A percentile compares a stretch with the other conserved stretches of the same genome.
phyloP scores from a whole-genome alignment of 2,113 vertebrate genomes.

The Probosciger aterrimus region DNA sequence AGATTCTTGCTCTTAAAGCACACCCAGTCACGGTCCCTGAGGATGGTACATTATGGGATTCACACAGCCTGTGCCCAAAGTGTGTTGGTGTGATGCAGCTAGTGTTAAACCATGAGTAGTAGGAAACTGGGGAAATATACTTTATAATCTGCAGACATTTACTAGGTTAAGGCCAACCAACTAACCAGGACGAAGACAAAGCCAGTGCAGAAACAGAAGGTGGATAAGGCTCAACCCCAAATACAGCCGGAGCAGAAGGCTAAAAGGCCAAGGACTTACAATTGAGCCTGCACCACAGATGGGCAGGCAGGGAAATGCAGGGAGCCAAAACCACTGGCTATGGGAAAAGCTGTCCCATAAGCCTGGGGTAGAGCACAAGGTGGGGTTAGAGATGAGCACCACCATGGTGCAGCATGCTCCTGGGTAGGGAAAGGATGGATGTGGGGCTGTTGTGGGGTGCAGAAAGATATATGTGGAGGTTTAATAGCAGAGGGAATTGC shows the following conservation, averaged over 20 bases:
- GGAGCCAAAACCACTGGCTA: accelerated
- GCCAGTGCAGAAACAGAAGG: neutral
- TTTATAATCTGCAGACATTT: neutral
- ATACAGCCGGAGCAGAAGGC: neutral
- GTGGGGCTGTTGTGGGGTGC: neutral
- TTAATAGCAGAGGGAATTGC: neutral
- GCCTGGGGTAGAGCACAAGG: neutral
- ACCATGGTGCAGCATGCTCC: accelerated
- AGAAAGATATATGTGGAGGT: accelerated
- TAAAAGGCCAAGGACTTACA: neutral
- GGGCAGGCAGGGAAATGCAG: neutral
- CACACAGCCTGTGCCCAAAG: neutral
- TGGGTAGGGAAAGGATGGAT: accelerated
- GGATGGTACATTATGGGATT: accelerated
- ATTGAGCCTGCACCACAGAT: neutral
- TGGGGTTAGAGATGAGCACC: accelerated
- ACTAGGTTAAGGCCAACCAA: neutral
- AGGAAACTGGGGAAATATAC: neutral
- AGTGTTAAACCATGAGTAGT: accelerated
- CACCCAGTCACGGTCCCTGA: neutral
- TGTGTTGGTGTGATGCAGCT: accelerated
- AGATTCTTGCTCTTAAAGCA: neutral
- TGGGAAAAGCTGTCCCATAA: neutral
- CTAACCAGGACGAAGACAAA: neutral
- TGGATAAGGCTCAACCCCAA: neutral